Percentiles rank a stretch among this genome's conserved stretches.
Conservation (phyloP, 2,113 vertebrate species). For the Chrysochloris asiatica region DNA sequence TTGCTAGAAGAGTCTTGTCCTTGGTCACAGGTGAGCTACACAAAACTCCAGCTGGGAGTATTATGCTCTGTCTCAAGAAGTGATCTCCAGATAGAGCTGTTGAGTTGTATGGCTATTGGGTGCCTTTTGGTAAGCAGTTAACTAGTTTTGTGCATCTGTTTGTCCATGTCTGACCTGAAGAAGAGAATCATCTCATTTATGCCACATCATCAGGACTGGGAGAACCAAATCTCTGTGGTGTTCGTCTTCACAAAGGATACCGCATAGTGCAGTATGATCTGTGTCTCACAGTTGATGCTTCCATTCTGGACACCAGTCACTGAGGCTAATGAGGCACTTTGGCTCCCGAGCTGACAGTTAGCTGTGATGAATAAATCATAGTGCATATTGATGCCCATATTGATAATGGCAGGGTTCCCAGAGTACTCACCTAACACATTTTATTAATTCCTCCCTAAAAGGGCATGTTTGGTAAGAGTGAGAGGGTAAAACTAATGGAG, state of each 20-base stretch:
- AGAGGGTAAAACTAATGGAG: background rate
- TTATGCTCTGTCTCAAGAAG: background rate
- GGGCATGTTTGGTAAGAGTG: background rate
- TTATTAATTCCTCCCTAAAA: background rate
- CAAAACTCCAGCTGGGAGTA: rapidly evolving
- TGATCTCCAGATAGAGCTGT: background rate
- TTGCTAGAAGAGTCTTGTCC: background rate
- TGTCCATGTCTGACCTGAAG: background rate
- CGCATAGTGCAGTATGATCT: too few species aligned
- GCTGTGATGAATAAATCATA: background rate
- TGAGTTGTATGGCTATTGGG: rapidly evolving
- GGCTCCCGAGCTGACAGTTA: background rate
- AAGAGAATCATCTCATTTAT: background rate
- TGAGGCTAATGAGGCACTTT: background rate
- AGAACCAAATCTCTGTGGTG: too few species aligned
- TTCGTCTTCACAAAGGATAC: too few species aligned
- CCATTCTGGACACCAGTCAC: too few species aligned
- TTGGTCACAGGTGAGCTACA: background rate
- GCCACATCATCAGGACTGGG: background rate
- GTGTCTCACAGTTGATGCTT: too few species aligned
- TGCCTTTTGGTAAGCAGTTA: background rate
- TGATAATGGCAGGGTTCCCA: background rate
- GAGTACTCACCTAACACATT: background rate
- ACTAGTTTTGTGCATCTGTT: background rate
- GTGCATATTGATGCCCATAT: too few species aligned